Conservation (phyloP, 2,888 invertebrate genomes). For the Seira ritae region DNA sequence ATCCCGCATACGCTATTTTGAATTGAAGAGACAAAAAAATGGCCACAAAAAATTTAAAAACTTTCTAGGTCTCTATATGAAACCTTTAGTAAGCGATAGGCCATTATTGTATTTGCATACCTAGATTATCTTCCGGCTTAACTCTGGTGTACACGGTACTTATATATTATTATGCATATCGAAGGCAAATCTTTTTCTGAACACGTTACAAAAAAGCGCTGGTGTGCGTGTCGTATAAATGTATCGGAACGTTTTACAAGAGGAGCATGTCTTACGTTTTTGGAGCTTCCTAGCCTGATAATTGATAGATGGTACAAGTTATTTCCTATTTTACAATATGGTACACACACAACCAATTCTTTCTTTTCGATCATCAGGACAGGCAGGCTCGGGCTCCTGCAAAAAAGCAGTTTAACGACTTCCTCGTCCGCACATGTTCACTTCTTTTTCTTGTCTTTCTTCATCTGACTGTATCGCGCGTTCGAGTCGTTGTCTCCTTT, state of each 20-base stretch:
- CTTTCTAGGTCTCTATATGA: not conserved
- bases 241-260: not conserved
- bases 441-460: not conserved
- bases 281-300: constrained; percentile 33
- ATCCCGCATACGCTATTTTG: too few relatives aligned
- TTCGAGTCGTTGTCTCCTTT: not conserved
- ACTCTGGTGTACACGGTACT: too few relatives aligned
- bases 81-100: not conserved
- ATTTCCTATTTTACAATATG: constrained; percentile 29
- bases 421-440: not conserved
- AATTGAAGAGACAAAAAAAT: too few relatives aligned
- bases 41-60: not conserved
- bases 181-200: too few relatives aligned
- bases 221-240: too few relatives aligned
- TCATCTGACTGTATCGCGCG: not conserved
- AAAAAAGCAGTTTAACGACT: constrained; percentile 7
- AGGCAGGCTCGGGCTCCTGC: not conserved
- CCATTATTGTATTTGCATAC: not conserved
- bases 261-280: not conserved
- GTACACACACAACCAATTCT: constrained; percentile 20
- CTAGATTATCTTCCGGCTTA: not conserved
- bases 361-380: constrained; percentile 29
- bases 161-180: too few relatives aligned
- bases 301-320: constrained; percentile 35
- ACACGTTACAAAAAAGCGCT: too few relatives aligned